Conservation (phyloP, 2,888 invertebrate genomes). For the Apodemia mormo region DNA sequence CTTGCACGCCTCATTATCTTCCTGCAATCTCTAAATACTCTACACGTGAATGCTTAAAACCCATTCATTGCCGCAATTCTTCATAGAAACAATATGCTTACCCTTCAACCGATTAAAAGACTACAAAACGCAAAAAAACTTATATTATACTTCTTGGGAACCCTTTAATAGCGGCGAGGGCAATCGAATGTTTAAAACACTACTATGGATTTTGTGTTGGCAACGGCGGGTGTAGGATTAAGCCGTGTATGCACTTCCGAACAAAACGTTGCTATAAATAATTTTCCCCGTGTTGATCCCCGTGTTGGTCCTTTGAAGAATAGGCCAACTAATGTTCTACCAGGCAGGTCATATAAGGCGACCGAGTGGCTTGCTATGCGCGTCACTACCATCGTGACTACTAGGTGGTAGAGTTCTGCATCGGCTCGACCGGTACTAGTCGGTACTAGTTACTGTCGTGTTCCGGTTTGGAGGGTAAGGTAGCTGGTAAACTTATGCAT, state of each 20-base stretch:
- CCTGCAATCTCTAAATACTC: constrained; percentile 69
- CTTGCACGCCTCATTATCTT: constrained; percentile 69
- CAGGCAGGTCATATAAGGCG: too few species aligned
- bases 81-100: constrained; percentile 75
- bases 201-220: constrained; percentile 72
- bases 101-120: constrained; percentile 73
- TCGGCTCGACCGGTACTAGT: too few species aligned
- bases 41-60: constrained; percentile 64
- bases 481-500: too few species aligned
- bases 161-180: constrained; percentile 73
- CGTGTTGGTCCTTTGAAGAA: too few species aligned
- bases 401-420: too few species aligned
- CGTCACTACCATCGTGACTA: too few species aligned
- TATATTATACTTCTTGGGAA: constrained; percentile 75
- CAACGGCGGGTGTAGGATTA: constrained; percentile 49
- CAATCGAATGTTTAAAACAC: constrained; percentile 81
- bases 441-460: too few species aligned
- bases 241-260: constrained; percentile 7
- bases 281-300: too few species aligned
- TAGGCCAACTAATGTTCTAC: too few species aligned
- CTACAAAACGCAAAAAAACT: constrained; percentile 60
- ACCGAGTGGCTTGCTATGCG: too few species aligned
- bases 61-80: constrained; percentile 75
- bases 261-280: not conserved
- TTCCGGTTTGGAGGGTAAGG: too few species aligned